These are phyloP conservation scores for Tursiops truncatus DNA, from an alignment of 2,113 vertebrate species.

Conservation along the genomic window DNA sequence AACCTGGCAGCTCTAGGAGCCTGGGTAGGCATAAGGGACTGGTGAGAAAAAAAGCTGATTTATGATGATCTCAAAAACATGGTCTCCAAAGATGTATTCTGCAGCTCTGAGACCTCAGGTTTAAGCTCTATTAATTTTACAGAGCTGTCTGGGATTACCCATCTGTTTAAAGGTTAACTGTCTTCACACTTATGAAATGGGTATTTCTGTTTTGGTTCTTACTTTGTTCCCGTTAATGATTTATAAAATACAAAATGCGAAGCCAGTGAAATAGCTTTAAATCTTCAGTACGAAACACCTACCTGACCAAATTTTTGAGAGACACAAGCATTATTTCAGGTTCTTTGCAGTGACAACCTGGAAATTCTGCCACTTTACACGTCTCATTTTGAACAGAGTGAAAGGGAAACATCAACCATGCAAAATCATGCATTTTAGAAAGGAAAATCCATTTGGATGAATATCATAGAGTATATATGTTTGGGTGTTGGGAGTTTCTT, in stretches of 20 bases:
- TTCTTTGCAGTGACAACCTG: not conserved
- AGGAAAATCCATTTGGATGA: not conserved
- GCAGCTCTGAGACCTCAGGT: constrained; percentile 84
- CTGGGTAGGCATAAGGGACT: constrained; percentile 72
- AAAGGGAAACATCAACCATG: accelerated
- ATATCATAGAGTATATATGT: accelerated
- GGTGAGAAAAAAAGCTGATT: constrained; percentile 83
- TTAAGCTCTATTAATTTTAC: constrained; percentile 91
- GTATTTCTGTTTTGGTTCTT: constrained; percentile 88
- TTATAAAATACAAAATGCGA: constrained; percentile 83
- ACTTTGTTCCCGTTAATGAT: constrained; percentile 83
- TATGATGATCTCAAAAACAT: constrained; percentile 86
- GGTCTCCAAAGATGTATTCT: constrained; percentile 85
- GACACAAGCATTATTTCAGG: not conserved
- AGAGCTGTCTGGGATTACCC: constrained; percentile 91
- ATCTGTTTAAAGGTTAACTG: constrained; percentile 96
- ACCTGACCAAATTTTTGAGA: constrained; percentile 51
- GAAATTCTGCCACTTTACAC: not conserved
- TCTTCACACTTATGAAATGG: constrained; percentile 88
- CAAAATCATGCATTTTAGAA: accelerated
- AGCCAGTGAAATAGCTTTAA: constrained; percentile 70
- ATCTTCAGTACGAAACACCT: constrained; percentile 61
- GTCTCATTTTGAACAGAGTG: not conserved
- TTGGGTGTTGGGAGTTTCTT: not conserved
- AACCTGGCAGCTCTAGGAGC: constrained; percentile 68